phyloP scores from a whole-genome alignment of 1,140 invertebrate genomes.

The Cecropterus lyciades region DNA sequence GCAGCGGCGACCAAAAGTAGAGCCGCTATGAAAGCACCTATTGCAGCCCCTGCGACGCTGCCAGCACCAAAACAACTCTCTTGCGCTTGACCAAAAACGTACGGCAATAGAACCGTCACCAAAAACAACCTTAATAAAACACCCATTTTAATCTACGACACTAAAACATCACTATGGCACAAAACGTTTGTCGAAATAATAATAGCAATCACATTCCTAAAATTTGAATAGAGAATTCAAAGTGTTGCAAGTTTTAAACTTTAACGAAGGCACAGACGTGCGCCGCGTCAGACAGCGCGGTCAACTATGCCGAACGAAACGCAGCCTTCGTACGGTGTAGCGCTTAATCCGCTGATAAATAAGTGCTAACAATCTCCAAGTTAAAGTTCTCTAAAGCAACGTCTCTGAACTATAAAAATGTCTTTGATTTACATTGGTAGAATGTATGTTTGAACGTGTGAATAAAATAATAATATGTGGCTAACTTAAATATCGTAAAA shows the following conservation, averaged over 20 bases:
- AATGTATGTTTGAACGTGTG: background rate
- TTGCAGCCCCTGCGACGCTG: constrained; percentile 76
- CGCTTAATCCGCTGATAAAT: constrained; percentile 23
- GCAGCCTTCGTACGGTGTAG: constrained; percentile 22
- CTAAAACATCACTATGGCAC: constrained; percentile 80
- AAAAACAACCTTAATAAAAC: constrained; percentile 69
- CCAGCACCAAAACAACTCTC: constrained; percentile 78
- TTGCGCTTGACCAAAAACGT: constrained; percentile 76
- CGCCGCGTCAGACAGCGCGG: constrained; percentile 71
- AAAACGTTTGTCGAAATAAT: constrained; percentile 45
- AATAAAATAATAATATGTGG: no score
- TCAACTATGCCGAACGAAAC: constrained; percentile 59
- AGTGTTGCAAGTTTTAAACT: constrained; percentile 48
- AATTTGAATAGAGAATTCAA: constrained; percentile 55
- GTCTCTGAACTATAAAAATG: background rate
- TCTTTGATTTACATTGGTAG: no score
- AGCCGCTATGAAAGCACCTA: constrained; percentile 76
- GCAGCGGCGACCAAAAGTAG: constrained; percentile 68
- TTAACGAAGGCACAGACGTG: constrained; percentile 51
- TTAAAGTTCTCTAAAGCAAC: constrained; percentile 6
- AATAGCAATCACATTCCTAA: constrained; percentile 68
- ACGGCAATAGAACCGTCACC: constrained; percentile 71
- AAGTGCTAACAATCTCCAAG: constrained; percentile 11
- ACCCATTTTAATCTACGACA: constrained; percentile 67
- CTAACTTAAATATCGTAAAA: no score